A percentile compares a stretch with the other conserved stretches of the same genome.
phyloP scores from a whole-genome alignment of 2,888 invertebrate genomes.

The Lycophotia porphyrea region DNA sequence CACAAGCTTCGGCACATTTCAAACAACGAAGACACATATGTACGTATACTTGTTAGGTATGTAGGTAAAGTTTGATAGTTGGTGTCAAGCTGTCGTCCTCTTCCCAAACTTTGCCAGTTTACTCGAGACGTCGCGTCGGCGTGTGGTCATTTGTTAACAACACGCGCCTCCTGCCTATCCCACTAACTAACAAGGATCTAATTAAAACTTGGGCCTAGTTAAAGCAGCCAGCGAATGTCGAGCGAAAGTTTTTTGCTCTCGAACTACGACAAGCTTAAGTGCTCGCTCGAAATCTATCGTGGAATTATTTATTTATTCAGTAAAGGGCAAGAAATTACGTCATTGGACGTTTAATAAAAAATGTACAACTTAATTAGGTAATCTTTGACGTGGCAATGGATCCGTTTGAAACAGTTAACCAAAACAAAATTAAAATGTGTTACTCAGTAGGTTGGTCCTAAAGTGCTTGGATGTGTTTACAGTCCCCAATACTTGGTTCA shows the following conservation, averaged over 20 bases:
- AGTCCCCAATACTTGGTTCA: conserved; percentile 20
- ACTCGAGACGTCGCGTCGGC: conserved; percentile 44
- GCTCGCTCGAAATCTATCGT: conserved; percentile 24
- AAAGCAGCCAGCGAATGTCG: conserved; percentile 64
- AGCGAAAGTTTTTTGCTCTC: conserved; percentile 69
- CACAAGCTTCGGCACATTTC: conserved; percentile 14
- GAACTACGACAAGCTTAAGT: conserved; percentile 39
- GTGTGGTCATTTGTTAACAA: conserved; percentile 66
- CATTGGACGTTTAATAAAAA: conserved; percentile 1
- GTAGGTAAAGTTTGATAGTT: conserved; percentile 19
- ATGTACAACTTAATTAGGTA: background rate
- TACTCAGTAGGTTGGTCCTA: background rate
- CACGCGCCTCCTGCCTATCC: conserved; percentile 57
- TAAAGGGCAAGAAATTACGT: background rate
- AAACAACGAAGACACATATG: conserved; percentile 19
- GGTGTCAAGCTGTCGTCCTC: conserved; percentile 41
- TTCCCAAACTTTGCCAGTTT: conserved; percentile 48
- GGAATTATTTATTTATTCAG: conserved; percentile 28
- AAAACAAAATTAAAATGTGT: conserved; percentile 28
- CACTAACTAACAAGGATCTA: conserved; percentile 74
- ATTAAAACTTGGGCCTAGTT: conserved; percentile 77
- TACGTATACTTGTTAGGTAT: background rate
- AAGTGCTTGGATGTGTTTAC: conserved; percentile 31
- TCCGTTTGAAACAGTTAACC: background rate
- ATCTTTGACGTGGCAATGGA: background rate